Evolutionary conservation across 2,113 vertebrate species (phyloP).

Genomic region (Coregonus clupeaformis): DNA sequence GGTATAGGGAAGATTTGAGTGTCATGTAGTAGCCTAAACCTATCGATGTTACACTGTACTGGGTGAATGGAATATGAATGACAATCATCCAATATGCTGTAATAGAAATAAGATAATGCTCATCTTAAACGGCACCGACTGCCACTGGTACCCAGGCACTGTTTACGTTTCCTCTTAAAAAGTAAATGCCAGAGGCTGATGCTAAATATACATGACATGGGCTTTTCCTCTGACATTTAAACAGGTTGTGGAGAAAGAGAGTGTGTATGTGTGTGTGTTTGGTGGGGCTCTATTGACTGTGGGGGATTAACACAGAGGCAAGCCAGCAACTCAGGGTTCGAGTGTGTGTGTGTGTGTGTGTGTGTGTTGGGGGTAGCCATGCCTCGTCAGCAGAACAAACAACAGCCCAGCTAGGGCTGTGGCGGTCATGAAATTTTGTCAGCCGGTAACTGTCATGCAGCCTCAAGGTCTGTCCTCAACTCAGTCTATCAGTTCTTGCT

Average conservation of each 20-base stretch:
- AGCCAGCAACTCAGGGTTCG: constrained; percentile 63
- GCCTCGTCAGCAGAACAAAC: not conserved
- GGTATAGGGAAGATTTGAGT: no score
- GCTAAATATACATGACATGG: constrained; percentile 51
- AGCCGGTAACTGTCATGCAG: not conserved
- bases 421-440: no score
- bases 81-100: no score
- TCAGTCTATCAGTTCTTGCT: not conserved
- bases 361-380: not conserved
- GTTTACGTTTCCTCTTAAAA: constrained; percentile 9
- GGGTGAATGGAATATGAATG: no score
- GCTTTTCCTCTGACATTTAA: constrained; percentile 52
- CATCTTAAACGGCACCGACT: not conserved
- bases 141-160: not conserved
- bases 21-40: no score
- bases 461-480: constrained; percentile 3
- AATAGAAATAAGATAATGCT: no score
- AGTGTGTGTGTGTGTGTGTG: constrained; percentile 74
- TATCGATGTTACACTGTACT: no score
- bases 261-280: constrained; percentile 10
- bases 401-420: not conserved
- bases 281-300: constrained; percentile 42
- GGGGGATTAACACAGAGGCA: constrained; percentile 72
- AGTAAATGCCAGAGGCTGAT: constrained; percentile 38
- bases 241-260: constrained; percentile 34